Evolutionary conservation across 2,888 invertebrate species (phyloP), one percentile per base, ranked within the genome.

Genomic region (Branchellion lobata): DNA sequence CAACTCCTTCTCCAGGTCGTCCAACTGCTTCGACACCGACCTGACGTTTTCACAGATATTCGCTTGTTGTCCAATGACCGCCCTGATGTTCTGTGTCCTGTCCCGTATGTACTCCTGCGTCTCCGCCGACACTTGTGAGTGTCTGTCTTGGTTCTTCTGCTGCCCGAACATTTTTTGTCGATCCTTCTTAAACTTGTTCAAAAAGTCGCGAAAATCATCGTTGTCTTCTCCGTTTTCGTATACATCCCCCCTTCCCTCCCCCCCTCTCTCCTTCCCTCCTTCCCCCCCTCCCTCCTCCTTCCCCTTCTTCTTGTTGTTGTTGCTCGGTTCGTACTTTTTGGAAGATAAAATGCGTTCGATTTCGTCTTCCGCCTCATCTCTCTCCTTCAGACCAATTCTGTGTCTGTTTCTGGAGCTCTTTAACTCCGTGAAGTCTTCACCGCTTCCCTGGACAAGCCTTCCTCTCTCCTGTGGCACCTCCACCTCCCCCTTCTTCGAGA

Each of bases 101-200:
- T 82, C 82, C 61, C 69, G 36, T 36, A 82, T 80, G 11, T 81
- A 51, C 40, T 81, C 81, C 21, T 81, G 81, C 5, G 82, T 82
- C 29, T 81, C 80, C 0, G 75, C 79, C 1, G 81, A 47, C n/a
- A 75, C 79, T 47, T 76, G 24, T 21, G 81, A 81, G 24, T 69
- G 53, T n/a, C 80, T 79, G n/a, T 77, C 65, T 31, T 33, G 18
- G 24, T 36, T 77, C 29, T 33, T 51, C 31, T 34, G n/a, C 8
- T 57, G 33, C 5, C 77, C 77, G 34, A 77, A 77, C 65, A 77
- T 29, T 5, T 53, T 57, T 61, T 77, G 77, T 3, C 77, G 11
- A 11, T 77, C 77, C 29, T 57, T 53, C 21, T 77, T 77, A 65
- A 77, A 77, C 31, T 77, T 77, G 34, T 27, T 34, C 27, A 77